phyloP scores from a whole-genome alignment of 2,797 vertebrate genomes.

The Otolemur crassicaudatus region DNA sequence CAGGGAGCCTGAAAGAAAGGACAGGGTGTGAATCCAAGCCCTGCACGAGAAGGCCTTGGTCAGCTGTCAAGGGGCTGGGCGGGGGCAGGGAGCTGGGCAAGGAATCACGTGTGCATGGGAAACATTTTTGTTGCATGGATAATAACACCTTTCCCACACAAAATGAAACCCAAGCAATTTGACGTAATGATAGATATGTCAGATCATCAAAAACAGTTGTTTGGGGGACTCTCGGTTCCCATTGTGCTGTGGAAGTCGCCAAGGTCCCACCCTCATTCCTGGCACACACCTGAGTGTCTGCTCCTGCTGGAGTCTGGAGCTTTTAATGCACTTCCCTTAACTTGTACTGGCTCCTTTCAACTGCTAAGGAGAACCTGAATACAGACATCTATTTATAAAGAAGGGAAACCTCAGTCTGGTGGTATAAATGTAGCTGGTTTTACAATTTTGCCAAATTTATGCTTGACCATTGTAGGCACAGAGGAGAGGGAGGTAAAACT shows the following conservation, averaged over 20 bases:
- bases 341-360: not conserved
- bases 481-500: not conserved
- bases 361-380: not conserved
- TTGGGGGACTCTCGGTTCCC: not conserved
- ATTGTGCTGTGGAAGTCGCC: too few species aligned
- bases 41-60: not conserved
- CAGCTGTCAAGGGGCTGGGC: accelerated
- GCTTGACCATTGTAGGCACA: not conserved
- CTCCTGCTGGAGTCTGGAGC: accelerated
- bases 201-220: not conserved
- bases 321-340: accelerated
- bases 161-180: not conserved
- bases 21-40: slow-evolving; percentile 65
- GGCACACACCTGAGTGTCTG: accelerated
- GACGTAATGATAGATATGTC: accelerated
- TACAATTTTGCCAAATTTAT: not conserved
- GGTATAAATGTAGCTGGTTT: not conserved
- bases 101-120: not conserved
- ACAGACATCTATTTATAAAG: not conserved
- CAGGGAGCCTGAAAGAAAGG: slow-evolving; percentile 80
- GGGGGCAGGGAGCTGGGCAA: accelerated
- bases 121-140: not conserved
- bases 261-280: not conserved
- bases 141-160: not conserved
- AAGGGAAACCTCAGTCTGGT: not conserved